These are phyloP conservation scores for Eira barbara DNA, from an alignment of 2,113 vertebrate genomes.

Conservation along the genomic window DNA sequence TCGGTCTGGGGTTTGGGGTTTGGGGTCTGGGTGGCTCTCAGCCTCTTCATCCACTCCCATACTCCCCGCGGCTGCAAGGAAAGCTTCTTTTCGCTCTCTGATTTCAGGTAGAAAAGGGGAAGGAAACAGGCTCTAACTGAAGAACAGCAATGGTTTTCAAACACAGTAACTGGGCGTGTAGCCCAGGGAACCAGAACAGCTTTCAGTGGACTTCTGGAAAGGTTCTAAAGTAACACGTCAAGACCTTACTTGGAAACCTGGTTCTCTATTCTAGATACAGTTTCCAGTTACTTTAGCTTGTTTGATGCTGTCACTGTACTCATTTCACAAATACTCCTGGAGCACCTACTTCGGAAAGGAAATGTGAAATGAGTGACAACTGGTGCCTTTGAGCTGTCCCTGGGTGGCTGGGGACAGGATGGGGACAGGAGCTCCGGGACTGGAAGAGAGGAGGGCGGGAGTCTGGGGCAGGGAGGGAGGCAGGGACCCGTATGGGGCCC, in stretches of 20 bases:
- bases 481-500: accelerated
- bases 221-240: not conserved
- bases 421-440: not conserved
- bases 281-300: too few relatives aligned
- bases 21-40: not conserved
- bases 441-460: not conserved
- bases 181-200: accelerated
- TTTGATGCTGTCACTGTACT: not conserved
- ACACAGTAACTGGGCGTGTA: accelerated
- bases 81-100: not conserved
- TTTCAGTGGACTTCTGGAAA: not conserved
- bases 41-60: not conserved
- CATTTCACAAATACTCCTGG: not conserved
- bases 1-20: not conserved
- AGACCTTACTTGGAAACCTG: not conserved
- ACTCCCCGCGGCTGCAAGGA: too few relatives aligned
- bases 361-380: not conserved
- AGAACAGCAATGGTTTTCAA: not conserved
- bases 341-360: not conserved
- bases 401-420: not conserved
- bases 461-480: too few relatives aligned
- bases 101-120: not conserved
- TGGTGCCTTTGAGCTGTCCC: not conserved
- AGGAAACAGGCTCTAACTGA: not conserved
- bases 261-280: not conserved